These are phyloP conservation scores for Phoeniculus purpureus DNA, from an alignment of 2,797 vertebrate species.

Conservation along the genomic window DNA sequence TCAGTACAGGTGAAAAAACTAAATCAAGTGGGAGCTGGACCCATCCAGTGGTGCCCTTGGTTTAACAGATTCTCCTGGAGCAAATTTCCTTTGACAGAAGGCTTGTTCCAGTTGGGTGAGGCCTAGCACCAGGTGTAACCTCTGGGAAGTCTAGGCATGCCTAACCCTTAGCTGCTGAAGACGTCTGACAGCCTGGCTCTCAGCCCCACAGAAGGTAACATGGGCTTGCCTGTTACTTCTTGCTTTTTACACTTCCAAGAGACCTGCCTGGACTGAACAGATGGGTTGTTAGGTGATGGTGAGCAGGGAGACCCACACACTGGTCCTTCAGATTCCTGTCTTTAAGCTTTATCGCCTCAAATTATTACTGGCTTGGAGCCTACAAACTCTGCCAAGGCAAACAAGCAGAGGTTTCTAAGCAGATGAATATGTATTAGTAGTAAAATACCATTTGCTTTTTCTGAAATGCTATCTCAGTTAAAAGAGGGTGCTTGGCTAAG, in stretches of 20 bases:
- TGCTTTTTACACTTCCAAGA: not conserved
- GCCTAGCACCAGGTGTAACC: no score
- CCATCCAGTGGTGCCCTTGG: no score
- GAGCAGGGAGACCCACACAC: not conserved
- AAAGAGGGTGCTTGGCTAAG: not conserved
- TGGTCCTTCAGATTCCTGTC: not conserved
- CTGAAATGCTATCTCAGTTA: not conserved
- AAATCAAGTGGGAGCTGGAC: no score
- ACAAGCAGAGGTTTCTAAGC: not conserved
- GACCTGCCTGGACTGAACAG: not conserved
- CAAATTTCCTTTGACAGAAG: no score
- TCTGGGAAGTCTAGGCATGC: not conserved
- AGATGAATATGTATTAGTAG: not conserved
- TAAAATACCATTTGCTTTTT: not conserved
- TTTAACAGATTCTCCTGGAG: no score
- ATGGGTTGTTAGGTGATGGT: not conserved
- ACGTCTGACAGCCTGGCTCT: not conserved
- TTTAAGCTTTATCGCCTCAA: not conserved
- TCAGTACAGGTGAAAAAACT: not conserved
- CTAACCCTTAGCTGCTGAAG: not conserved
- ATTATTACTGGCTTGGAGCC: not conserved
- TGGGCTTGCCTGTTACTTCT: not conserved
- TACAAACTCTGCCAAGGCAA: not conserved
- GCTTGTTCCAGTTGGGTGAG: no score
- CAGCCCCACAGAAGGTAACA: not conserved